Conservation (phyloP, 2,888 invertebrate species). For the Ophion ventricosus region DNA sequence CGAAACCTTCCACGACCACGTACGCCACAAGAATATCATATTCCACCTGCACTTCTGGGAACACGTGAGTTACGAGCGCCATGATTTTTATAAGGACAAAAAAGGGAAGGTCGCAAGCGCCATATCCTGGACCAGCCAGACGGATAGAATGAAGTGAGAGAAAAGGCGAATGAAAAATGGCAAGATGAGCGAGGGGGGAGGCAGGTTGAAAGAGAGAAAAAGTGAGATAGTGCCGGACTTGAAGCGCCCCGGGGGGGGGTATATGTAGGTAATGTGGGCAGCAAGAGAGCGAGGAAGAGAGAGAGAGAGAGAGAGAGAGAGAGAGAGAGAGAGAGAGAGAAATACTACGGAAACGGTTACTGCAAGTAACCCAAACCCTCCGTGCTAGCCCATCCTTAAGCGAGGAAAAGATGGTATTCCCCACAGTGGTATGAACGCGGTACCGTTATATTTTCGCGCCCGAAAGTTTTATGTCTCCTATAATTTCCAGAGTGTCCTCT, state of each 20-base stretch:
- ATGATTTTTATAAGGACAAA: constrained; percentile 61
- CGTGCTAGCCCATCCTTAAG: constrained; percentile 40
- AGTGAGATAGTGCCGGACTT: constrained; percentile 50
- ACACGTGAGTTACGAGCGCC: constrained; percentile 45
- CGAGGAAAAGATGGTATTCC: constrained; percentile 68
- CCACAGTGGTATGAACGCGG: constrained; percentile 61
- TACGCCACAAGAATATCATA: constrained; percentile 44
- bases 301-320: constrained; percentile 29
- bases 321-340: constrained; percentile 15
- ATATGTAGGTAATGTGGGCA: constrained; percentile 48
- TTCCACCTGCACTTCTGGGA: constrained; percentile 21
- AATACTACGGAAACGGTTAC: constrained; percentile 38
- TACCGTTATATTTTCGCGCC: constrained; percentile 69
- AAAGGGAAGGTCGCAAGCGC: constrained; percentile 25
- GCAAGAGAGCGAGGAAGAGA: constrained; percentile 2
- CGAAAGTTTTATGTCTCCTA: constrained; percentile 70
- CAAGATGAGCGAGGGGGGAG: constrained; percentile 12
- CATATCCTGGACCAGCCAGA: constrained; percentile 42
- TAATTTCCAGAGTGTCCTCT: constrained; percentile 69
- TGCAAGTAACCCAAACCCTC: constrained; percentile 19
- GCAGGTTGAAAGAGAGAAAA: constrained; percentile 18
- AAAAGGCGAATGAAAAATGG: constrained; percentile 63
- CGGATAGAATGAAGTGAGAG: constrained; percentile 65
- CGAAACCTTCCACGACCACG: constrained; percentile 17
- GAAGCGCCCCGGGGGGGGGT: constrained; percentile 43